Evolutionary conservation across 2,888 invertebrate genomes (phyloP), one percentile per base, ranked within the genome.

Genomic region (Halocaridina rubra): DNA sequence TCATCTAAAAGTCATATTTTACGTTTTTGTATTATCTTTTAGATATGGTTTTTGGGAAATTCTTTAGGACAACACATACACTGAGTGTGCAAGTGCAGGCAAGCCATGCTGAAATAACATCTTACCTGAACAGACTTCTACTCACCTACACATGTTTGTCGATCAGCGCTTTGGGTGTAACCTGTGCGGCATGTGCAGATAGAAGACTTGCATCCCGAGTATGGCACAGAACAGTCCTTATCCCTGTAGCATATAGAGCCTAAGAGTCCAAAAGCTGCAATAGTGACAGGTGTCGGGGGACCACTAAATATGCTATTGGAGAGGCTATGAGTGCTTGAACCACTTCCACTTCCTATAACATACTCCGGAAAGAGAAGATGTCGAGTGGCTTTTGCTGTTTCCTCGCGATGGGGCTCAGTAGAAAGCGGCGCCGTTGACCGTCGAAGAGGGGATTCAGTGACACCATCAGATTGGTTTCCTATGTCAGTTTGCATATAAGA

Each of bases 241-340:
- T 93, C 93, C 86, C 94, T 93, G 19, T 93, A 92, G 91, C 96
- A 97, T 46, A 95, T 91, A 90, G 96, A 96, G 8, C 96, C 96
- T 24, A 96, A 92, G 85, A 95, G 92, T 8, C 96, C 95, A 59
- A 91, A 93, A 89, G 92, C 93, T 88, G 93, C 92, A 84, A 94
- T 93, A 32, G 94, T 94, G 22, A 94, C 94, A 29, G 94, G 93
- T 0, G 94, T 94, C 71, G 94, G 93, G 88, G 93, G 92, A 90
- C 92, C 93, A 69, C 92, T 92, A 8, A 94, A 94, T 75, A 94
- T 94, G 85, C 90, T 89, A 85, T 89, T 89, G 88, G 88, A 88
- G 88, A 89, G 72, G 61, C 84, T 84, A 75, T 81, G 76, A 30
- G 77, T 69, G 86, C 88, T 84, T 61, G 69, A 72, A 7, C 85